phyloP scores from a whole-genome alignment of 2,888 invertebrate species.

The Bibio marci region DNA sequence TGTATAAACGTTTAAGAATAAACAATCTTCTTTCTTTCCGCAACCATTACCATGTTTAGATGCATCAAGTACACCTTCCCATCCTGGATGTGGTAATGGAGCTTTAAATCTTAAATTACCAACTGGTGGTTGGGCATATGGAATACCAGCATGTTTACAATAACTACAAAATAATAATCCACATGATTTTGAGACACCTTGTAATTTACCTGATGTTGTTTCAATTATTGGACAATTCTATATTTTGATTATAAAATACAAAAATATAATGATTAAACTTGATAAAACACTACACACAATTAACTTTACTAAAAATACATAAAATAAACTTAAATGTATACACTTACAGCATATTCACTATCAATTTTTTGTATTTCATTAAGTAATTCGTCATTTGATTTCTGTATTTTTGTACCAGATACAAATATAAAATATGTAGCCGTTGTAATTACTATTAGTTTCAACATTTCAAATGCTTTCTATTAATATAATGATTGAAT shows the following conservation, averaged over 20 bases:
- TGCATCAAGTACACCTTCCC: background rate
- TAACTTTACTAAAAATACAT: too few relatives aligned
- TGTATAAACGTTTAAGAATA: slow-evolving; percentile 10
- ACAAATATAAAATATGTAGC: too few relatives aligned
- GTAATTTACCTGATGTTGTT: slow-evolving; percentile 4
- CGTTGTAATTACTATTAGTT: too few relatives aligned
- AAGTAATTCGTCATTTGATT: too few relatives aligned
- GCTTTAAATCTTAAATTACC: slow-evolving; percentile 7
- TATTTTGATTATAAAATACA: background rate
- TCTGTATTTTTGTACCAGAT: too few relatives aligned
- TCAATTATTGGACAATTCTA: slow-evolving; percentile 2
- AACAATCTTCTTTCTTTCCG: slow-evolving; percentile 8
- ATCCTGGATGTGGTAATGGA: slow-evolving; percentile 6
- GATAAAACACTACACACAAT: too few relatives aligned
- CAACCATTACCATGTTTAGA: background rate
- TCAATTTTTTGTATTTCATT: too few relatives aligned
- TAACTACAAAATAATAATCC: slow-evolving; percentile 3
- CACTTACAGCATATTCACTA: too few relatives aligned
- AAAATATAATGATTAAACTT: too few relatives aligned
- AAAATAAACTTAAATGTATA: too few relatives aligned
- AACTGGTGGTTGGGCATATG: slow-evolving; percentile 8
- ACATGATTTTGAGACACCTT: slow-evolving; percentile 1
- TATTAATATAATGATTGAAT: too few relatives aligned
- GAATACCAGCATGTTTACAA: slow-evolving; percentile 8
- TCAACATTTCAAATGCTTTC: too few relatives aligned